Conservation (phyloP, 1,140 invertebrate species). For the Hylyphantes graminicola region DNA sequence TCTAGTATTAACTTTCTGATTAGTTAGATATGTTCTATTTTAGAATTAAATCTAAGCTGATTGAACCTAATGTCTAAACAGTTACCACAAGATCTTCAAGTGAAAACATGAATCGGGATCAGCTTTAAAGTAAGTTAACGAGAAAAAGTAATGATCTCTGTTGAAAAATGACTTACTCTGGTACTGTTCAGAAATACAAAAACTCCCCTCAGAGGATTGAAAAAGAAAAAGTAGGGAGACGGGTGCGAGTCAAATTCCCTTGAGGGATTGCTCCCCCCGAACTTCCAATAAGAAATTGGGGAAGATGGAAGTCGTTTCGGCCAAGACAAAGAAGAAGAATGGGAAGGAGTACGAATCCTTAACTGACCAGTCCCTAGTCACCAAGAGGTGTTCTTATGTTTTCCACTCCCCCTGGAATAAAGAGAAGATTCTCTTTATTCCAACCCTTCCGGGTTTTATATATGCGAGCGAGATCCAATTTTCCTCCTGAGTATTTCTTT, state of each 20-base stretch:
- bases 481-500: not conserved
- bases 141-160: too few species aligned
- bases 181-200: too few species aligned
- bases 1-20: too few species aligned
- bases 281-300: slow-evolving; percentile 29
- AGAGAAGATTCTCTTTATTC: slow-evolving; percentile 25
- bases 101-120: too few species aligned
- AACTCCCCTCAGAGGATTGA: too few species aligned
- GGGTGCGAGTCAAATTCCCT: slow-evolving; percentile 1
- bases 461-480: slow-evolving; percentile 43
- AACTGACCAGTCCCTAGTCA: slow-evolving; percentile 27
- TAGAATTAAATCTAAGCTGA: too few species aligned
- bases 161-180: too few species aligned
- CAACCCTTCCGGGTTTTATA: slow-evolving; percentile 25
- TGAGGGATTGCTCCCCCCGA: slow-evolving; percentile 7
- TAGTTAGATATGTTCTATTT: too few species aligned
- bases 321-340: slow-evolving; percentile 41
- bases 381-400: slow-evolving; percentile 28
- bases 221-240: not conserved
- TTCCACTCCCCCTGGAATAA: not conserved
- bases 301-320: slow-evolving; percentile 34
- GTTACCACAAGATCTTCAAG: too few species aligned
- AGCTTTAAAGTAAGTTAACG: too few species aligned
- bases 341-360: slow-evolving; percentile 22
- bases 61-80: too few species aligned